A percentile compares a stretch with the other conserved stretches of the same genome.
phyloP scores from a whole-genome alignment of 2,888 invertebrate genomes.

The Epistrophella euchroma region DNA sequence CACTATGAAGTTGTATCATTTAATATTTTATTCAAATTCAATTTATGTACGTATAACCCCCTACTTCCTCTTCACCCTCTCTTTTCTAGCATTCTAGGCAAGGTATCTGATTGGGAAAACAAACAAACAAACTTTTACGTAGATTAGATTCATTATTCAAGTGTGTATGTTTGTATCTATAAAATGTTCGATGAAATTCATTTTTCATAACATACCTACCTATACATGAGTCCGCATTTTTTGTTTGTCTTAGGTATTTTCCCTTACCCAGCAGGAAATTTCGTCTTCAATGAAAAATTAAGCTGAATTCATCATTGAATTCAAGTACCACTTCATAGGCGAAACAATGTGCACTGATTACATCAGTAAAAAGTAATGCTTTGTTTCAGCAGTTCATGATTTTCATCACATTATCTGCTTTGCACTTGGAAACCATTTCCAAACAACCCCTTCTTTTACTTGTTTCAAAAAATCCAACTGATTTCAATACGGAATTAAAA shows the following conservation, averaged over 20 bases:
- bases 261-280: no score
- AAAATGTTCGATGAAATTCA: slow-evolving; percentile 4
- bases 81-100: neutral
- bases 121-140: slow-evolving; percentile 55
- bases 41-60: neutral
- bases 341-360: no score
- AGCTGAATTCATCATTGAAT: no score
- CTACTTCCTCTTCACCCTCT: neutral
- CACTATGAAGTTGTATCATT: slow-evolving; percentile 6
- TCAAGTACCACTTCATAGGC: no score
- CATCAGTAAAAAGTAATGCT: no score
- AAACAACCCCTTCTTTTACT: no score
- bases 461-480: no score
- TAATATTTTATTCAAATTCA: slow-evolving; percentile 37
- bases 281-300: no score
- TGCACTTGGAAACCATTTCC: no score
- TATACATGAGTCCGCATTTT: slow-evolving; percentile 44
- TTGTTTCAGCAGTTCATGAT: no score
- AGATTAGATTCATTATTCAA: neutral
- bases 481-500: no score
- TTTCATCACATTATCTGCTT: no score
- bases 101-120: slow-evolving; percentile 29
- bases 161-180: neutral
- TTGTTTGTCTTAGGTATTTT: slow-evolving; percentile 1
- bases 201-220: slow-evolving; percentile 39